Evolutionary conservation across 2,797 vertebrate species (phyloP).

Genomic region (Gymnoscopelus microlampas): DNA sequence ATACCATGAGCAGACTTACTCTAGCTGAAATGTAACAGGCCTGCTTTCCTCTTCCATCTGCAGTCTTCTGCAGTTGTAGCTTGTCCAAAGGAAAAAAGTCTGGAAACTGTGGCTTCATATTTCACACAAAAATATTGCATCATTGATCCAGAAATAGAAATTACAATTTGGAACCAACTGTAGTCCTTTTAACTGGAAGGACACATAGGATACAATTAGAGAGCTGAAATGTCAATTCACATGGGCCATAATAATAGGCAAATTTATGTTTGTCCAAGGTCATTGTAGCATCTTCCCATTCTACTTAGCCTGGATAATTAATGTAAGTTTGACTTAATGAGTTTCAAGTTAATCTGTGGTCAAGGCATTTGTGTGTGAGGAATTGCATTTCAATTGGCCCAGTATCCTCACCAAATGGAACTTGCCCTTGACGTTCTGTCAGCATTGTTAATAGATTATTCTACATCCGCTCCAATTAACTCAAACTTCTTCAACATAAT

Average conservation of each 20-base stretch:
- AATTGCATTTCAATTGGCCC: constrained; percentile 17
- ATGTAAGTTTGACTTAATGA: constrained; percentile 8
- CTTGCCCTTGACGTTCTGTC: constrained; percentile 23
- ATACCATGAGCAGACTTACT: constrained; percentile 9
- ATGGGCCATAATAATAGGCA: too few species aligned
- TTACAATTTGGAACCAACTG: too few species aligned
- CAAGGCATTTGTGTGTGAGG: constrained; percentile 8
- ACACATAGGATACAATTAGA: too few species aligned
- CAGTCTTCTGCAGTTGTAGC: constrained; percentile 1
- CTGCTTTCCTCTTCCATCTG: constrained; percentile 1
- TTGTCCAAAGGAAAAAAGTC: background rate
- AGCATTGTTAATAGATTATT: constrained; percentile 40
- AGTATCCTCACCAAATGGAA: constrained; percentile 23
- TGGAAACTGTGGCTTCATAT: too few species aligned
- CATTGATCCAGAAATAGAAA: too few species aligned
- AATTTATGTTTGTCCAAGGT: constrained; percentile 5
- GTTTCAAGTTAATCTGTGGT: background rate
- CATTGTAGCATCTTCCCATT: background rate
- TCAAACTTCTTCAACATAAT: constrained; percentile 43
- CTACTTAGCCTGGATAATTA: background rate
- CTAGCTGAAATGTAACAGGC: constrained; percentile 12
- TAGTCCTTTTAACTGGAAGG: too few species aligned
- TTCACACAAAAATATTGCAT: too few species aligned
- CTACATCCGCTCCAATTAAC: constrained; percentile 56
- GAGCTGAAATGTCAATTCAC: too few species aligned